These are phyloP conservation scores for Odontamblyopus rebecca DNA, from an alignment of 2,797 vertebrate species.

Conservation along the genomic window DNA sequence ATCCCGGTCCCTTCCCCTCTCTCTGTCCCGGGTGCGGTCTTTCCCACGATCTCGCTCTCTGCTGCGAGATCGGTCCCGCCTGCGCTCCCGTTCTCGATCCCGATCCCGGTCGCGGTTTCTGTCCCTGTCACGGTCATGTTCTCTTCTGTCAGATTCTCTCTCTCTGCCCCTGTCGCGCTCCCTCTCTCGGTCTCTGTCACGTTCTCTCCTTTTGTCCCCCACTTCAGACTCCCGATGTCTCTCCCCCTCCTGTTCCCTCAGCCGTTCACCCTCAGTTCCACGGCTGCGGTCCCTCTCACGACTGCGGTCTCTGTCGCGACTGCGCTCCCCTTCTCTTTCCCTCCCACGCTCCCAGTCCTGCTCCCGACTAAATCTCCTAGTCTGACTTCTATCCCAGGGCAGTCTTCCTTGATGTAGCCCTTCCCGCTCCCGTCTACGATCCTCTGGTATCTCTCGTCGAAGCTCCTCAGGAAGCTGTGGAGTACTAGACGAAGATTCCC, in stretches of 20 bases:
- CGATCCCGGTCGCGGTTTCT: constrained; percentile 62
- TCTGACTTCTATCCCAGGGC: constrained; percentile 83
- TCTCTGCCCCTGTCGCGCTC: constrained; percentile 39
- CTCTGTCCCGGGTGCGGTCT: constrained; percentile 46
- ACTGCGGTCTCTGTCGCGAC: constrained; percentile 28
- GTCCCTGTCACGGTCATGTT: constrained; percentile 45
- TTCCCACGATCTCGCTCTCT: constrained; percentile 30
- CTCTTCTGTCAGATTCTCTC: constrained; percentile 16
- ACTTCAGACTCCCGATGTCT: constrained; percentile 40
- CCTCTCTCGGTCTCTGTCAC: constrained; percentile 45
- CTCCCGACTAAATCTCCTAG: constrained; percentile 84
- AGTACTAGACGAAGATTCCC: constrained; percentile 73
- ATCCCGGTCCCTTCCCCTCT: constrained; percentile 63
- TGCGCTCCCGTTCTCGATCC: constrained; percentile 32
- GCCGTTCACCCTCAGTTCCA: constrained; percentile 37
- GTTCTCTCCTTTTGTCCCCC: constrained; percentile 55
- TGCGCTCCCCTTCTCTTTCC: constrained; percentile 59
- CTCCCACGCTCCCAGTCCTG: constrained; percentile 73
- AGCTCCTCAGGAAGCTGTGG: constrained; percentile 77
- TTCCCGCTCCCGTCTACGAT: constrained; percentile 86
- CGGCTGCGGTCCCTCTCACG: constrained; percentile 38
- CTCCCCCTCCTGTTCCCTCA: constrained; percentile 28
- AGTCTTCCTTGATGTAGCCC: constrained; percentile 67
- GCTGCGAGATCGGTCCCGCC: constrained; percentile 43
- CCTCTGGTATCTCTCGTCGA: constrained; percentile 76